Evolutionary conservation across 2,113 vertebrate genomes (phyloP).

Genomic region (Microcebus lehilahytsara): DNA sequence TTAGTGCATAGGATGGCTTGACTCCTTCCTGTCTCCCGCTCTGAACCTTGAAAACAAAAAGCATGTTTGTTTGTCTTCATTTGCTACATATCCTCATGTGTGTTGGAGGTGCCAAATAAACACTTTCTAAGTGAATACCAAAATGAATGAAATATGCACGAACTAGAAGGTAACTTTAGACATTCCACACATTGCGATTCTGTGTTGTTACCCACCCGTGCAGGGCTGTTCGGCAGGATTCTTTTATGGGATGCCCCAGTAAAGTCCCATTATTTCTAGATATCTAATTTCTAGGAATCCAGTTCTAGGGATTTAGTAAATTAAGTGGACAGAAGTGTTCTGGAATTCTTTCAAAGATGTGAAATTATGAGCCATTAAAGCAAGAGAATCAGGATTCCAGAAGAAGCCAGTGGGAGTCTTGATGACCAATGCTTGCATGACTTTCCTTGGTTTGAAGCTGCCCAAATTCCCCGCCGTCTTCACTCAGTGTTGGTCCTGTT

Average conservation of each 20-base stretch:
- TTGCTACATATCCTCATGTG: background rate
- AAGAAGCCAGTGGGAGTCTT: background rate
- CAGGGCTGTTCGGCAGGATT: background rate
- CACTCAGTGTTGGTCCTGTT: background rate
- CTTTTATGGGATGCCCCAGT: background rate
- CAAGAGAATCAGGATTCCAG: background rate
- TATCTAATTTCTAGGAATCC: background rate
- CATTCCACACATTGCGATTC: background rate
- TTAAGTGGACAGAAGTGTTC: background rate
- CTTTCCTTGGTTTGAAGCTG: rapidly evolving
- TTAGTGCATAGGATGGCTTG: background rate
- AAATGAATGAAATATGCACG: background rate
- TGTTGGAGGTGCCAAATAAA: background rate
- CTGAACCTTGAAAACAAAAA: too few species aligned
- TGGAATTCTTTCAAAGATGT: background rate
- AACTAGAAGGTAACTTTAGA: background rate
- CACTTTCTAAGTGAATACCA: background rate
- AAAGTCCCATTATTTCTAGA: background rate
- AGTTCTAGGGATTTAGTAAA: background rate
- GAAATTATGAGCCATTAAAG: background rate
- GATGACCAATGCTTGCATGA: background rate
- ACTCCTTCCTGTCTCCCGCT: background rate
- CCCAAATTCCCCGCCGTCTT: background rate
- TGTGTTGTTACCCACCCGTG: background rate
- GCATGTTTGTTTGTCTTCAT: background rate